Conservation (phyloP, 2,797 vertebrate genomes). For the Oreortyx pictus region DNA sequence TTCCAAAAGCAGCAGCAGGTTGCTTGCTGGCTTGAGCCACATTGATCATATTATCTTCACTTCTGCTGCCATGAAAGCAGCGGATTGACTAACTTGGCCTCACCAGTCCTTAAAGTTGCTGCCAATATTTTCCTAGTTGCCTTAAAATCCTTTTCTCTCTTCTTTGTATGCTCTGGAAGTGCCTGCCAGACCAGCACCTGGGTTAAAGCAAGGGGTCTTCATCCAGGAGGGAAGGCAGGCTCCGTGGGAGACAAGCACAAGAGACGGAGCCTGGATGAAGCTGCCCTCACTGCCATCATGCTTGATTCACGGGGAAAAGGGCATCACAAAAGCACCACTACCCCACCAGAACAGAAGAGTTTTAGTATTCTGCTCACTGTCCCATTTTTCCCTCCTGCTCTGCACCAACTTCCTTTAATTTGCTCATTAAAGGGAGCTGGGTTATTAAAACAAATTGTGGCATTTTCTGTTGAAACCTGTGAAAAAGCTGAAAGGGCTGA, state of each 20-base stretch:
- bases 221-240: neutral
- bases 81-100: neutral
- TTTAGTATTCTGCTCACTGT: neutral
- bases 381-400: neutral
- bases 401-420: conserved; percentile 16
- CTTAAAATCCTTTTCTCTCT: neutral
- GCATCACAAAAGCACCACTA: neutral
- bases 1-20: conserved; percentile 39
- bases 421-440: conserved; percentile 2
- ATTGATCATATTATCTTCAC: conserved; percentile 9
- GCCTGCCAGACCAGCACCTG: neutral
- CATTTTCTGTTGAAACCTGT: conserved; percentile 44
- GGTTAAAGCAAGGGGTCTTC: neutral
- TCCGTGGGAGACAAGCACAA: neutral
- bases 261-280: neutral
- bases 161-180: neutral
- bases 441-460: conserved; percentile 33
- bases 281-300: neutral
- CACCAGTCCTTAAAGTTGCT: conserved; percentile 15
- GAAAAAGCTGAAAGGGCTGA: neutral
- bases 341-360: rapidly evolving
- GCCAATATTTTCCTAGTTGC: neutral
- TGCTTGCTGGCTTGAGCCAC: neutral
- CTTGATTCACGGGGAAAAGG: rapidly evolving
- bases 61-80: conserved; percentile 33